Conservation (phyloP, 2,113 vertebrate genomes). For the Xenus cinereus region DNA sequence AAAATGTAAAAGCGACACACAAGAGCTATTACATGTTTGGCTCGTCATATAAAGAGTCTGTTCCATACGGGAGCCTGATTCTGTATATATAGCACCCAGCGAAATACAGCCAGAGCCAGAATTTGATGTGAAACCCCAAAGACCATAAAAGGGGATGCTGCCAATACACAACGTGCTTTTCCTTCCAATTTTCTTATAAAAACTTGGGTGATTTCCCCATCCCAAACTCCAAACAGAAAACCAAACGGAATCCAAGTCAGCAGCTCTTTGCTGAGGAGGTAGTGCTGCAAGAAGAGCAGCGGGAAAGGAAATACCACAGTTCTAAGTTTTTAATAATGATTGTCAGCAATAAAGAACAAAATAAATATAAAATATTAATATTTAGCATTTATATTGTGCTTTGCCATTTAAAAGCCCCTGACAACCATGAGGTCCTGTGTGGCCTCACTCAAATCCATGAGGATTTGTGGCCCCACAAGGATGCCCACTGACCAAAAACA, state of each 20-base stretch:
- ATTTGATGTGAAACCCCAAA: not conserved
- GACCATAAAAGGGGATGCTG: not conserved
- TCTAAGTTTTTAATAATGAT: not conserved
- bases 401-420: not conserved
- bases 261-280: not conserved
- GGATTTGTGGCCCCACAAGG: not conserved
- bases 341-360: not conserved
- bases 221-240: not conserved
- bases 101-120: not conserved
- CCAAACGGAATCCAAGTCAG: not conserved
- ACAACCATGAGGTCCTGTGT: not conserved
- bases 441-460: not conserved
- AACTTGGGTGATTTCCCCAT: not conserved
- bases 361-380: not conserved
- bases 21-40: not conserved
- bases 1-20: not conserved
- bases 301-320: not conserved
- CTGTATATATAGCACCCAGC: not conserved
- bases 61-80: not conserved
- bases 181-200: not conserved
- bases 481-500: not conserved
- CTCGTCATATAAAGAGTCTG: not conserved
- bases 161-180: not conserved
- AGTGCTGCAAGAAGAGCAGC: not conserved
- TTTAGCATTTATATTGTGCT: not conserved